Evolutionary conservation across 2,888 invertebrate species (phyloP).

Genomic region (Sclerodermus sp.): DNA sequence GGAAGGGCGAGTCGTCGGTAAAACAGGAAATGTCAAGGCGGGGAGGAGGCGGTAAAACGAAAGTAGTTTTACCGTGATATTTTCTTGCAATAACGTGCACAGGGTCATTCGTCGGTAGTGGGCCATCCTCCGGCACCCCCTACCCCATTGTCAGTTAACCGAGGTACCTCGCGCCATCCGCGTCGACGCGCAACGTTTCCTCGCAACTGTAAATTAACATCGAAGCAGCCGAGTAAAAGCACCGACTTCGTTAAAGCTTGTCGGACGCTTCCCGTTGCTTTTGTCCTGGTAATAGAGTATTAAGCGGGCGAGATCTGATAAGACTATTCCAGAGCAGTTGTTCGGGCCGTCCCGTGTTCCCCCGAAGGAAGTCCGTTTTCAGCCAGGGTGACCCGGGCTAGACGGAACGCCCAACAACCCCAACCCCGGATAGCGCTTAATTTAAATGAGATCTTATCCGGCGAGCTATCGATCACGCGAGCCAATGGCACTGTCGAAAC

Average conservation of each 20-base stretch:
- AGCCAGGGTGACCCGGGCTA: neutral
- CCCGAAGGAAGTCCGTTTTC: no score
- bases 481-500: constrained; percentile 10
- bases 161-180: constrained; percentile 5
- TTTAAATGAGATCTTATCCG: constrained; percentile 35
- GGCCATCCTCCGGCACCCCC: neutral
- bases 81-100: no score
- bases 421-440: constrained; percentile 10
- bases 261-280: constrained; percentile 28
- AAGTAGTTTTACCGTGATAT: no score
- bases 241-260: constrained; percentile 30
- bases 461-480: constrained; percentile 25
- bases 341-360: no score
- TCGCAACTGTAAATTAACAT: constrained; percentile 20
- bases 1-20: no score
- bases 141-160: constrained; percentile 19
- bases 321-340: constrained; percentile 23
- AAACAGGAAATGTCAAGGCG: no score
- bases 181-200: no score
- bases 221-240: constrained; percentile 22
- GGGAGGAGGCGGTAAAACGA: no score
- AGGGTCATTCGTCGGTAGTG: no score
- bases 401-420: neutral
- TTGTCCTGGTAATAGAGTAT: constrained; percentile 40
- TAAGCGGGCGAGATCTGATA: constrained; percentile 37